A percentile compares a stretch with the other conserved stretches of the same genome.
These are phyloP conservation scores for Brassicogethes aeneus DNA, from an alignment of 2,888 invertebrate genomes.

Conservation along the genomic window DNA sequence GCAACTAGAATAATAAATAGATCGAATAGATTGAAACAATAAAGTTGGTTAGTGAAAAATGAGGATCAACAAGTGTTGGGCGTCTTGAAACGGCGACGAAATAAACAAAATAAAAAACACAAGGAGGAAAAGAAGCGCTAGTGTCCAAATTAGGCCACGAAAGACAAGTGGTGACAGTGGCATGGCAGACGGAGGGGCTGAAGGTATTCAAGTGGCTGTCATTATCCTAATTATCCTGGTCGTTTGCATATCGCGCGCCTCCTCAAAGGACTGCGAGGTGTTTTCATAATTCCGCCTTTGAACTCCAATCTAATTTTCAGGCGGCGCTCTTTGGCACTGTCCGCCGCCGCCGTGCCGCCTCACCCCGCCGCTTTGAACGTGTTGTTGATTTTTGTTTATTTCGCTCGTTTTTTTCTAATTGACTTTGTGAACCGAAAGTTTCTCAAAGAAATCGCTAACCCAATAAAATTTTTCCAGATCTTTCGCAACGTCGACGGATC, in stretches of 20 bases:
- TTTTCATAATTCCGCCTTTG: slow-evolving; percentile 43
- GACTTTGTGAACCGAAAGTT: too few species aligned
- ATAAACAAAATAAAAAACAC: slow-evolving; percentile 13
- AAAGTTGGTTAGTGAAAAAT: too few species aligned
- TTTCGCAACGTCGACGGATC: too few species aligned
- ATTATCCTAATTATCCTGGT: slow-evolving; percentile 43
- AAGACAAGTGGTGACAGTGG: slow-evolving; percentile 12
- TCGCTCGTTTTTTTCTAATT: slow-evolving; percentile 18
- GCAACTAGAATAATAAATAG: too few species aligned
- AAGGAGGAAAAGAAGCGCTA: too few species aligned
- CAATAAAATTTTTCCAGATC: too few species aligned
- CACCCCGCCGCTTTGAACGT: slow-evolving; percentile 17
- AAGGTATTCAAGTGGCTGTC: slow-evolving; percentile 40
- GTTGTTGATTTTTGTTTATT: slow-evolving; percentile 30
- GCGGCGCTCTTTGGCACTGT: slow-evolving; percentile 15
- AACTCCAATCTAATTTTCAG: slow-evolving; percentile 42
- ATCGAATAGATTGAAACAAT: too few species aligned
- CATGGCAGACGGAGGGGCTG: slow-evolving; percentile 17
- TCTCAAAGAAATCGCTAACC: too few species aligned
- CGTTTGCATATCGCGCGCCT: slow-evolving; percentile 42
- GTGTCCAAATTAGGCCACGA: slow-evolving; percentile 21
- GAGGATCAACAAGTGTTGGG: too few species aligned
- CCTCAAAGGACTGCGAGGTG: slow-evolving; percentile 40
- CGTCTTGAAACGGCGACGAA: neutral
- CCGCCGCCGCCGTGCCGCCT: slow-evolving; percentile 23